Evolutionary conservation across 2,797 vertebrate species (phyloP).

Genomic region (Botia kubotai): DNA sequence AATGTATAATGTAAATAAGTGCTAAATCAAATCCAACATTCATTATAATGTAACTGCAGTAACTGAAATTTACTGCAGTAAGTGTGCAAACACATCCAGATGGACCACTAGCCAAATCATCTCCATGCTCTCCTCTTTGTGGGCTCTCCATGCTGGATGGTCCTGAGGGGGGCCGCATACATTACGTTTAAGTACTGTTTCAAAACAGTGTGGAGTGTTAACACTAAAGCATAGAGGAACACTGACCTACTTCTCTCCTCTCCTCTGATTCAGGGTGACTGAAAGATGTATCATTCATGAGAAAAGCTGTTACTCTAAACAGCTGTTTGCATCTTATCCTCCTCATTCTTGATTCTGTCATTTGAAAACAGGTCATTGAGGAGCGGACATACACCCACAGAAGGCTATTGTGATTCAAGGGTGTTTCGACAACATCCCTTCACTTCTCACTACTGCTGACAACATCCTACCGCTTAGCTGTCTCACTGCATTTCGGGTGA

Average conservation of each 20-base stretch:
- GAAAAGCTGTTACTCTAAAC: constrained; percentile 27
- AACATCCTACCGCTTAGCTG: constrained; percentile 1
- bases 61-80: constrained; percentile 11
- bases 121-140: background rate
- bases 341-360: constrained; percentile 9
- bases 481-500: constrained; percentile 13
- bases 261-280: constrained; percentile 20
- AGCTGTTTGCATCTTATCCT: constrained; percentile 35
- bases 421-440: constrained; percentile 36
- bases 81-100: constrained; percentile 23
- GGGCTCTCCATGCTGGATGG: background rate
- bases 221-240: constrained; percentile 38
- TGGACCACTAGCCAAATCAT: background rate
- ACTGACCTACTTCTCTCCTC: constrained; percentile 57
- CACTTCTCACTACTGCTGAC: constrained; percentile 11
- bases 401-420: constrained; percentile 15
- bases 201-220: constrained; percentile 12
- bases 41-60: background rate
- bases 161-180: background rate
- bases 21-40: constrained; percentile 20
- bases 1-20: background rate
- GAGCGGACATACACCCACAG: constrained; percentile 5
- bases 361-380: constrained; percentile 42
- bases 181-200: background rate
- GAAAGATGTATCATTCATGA: constrained; percentile 52